These are phyloP conservation scores for Caiman crocodilus DNA, from an alignment of 2,797 vertebrate genomes.

Conservation along the genomic window DNA sequence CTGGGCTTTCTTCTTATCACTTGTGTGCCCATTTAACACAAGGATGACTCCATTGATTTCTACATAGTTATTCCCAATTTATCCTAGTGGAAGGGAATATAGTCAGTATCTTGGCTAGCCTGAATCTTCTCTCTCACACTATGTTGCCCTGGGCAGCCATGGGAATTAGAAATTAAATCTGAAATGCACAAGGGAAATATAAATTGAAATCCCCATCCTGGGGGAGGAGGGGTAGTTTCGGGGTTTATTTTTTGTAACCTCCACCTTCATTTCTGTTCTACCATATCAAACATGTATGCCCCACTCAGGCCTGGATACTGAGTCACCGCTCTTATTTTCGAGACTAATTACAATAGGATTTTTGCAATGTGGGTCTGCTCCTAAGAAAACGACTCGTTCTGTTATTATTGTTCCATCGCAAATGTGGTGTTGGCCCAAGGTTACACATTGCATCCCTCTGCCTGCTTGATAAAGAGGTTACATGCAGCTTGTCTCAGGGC, in stretches of 20 bases:
- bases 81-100: not conserved
- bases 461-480: not conserved
- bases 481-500: not conserved
- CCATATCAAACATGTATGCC: no score
- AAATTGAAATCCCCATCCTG: accelerated
- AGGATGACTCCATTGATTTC: not conserved
- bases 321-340: not conserved
- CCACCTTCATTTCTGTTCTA: not conserved
- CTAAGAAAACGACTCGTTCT: no score
- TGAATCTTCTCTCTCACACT: not conserved
- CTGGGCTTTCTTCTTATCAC: not conserved
- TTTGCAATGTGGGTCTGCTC: no score
- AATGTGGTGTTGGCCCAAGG: not conserved
- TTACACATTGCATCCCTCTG: not conserved
- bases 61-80: not conserved
- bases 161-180: not conserved
- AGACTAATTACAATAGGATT: not conserved
- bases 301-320: not conserved
- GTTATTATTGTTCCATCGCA: not conserved
- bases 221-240: no score
- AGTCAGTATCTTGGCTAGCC: not conserved
- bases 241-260: not conserved
- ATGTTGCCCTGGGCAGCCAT: not conserved
- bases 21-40: not conserved
- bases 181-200: not conserved